Evolutionary conservation across 2,113 vertebrate species (phyloP).

Genomic region (Muntiacus reevesi): DNA sequence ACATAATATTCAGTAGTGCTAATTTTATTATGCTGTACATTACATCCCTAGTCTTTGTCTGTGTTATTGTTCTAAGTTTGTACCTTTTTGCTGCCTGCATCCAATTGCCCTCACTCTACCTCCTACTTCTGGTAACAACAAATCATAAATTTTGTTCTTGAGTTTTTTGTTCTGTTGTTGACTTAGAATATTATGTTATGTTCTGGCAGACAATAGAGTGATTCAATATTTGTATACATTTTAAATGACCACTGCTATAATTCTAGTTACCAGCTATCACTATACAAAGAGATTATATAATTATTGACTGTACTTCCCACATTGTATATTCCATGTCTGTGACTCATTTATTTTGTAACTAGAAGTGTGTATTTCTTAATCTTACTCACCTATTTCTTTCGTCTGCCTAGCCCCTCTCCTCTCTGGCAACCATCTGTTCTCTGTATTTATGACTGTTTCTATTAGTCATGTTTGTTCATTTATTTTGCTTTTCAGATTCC

Average conservation of each 20-base stretch:
- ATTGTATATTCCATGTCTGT: not conserved
- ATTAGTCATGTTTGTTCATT: not conserved
- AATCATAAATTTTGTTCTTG: not conserved
- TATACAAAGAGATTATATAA: not conserved
- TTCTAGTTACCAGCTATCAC: not conserved
- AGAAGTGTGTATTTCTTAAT: not conserved
- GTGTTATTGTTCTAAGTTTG: not conserved
- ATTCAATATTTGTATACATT: not conserved
- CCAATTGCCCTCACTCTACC: not conserved
- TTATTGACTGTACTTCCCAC: not conserved
- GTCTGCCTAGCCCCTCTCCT: not conserved
- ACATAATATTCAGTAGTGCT: not conserved
- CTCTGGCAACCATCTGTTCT: not conserved
- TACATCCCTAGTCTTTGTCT: not conserved
- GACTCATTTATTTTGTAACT: not conserved
- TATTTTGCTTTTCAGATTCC: not conserved
- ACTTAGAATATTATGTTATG: not conserved
- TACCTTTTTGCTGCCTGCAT: not conserved
- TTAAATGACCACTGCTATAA: not conserved
- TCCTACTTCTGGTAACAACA: not conserved
- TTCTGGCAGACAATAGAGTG: not conserved
- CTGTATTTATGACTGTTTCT: not conserved
- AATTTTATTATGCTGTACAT: not conserved
- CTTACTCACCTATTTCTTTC: not conserved
- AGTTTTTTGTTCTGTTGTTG: not conserved